phyloP scores from a whole-genome alignment of 2,888 invertebrate species.

The Eupelmus urozonus region DNA sequence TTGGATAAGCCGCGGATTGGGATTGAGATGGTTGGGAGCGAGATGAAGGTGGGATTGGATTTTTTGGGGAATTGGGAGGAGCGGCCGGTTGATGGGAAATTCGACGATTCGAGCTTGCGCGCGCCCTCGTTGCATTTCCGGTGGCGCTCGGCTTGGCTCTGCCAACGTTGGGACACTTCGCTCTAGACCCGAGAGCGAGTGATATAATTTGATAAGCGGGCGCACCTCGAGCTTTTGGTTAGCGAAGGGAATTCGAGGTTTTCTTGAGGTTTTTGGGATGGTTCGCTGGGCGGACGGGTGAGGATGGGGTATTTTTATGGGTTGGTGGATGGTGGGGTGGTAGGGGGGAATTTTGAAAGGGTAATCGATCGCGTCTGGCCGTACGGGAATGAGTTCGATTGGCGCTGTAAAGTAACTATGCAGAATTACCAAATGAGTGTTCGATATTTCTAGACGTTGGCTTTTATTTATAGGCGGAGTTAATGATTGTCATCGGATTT shows the following conservation, averaged over 20 bases:
- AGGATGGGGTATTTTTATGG: too few species aligned
- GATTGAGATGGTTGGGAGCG: too few species aligned
- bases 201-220: slow-evolving; percentile 52
- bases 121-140: slow-evolving; percentile 57
- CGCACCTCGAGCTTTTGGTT: slow-evolving; percentile 22
- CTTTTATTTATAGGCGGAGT: slow-evolving; percentile 15
- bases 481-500: not conserved
- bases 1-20: too few species aligned
- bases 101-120: slow-evolving; percentile 50
- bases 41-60: not conserved
- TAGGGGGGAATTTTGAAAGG: slow-evolving; percentile 32
- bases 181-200: not conserved
- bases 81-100: not conserved
- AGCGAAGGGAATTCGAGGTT: too few species aligned
- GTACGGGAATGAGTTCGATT: slow-evolving; percentile 29
- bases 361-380: slow-evolving; percentile 34
- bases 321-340: too few species aligned
- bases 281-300: too few species aligned
- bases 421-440: slow-evolving; percentile 42
- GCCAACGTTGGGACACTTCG: slow-evolving; percentile 31
- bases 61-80: too few species aligned
- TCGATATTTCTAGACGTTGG: slow-evolving; percentile 28
- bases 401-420: slow-evolving; percentile 46
- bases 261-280: too few species aligned
- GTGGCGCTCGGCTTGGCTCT: slow-evolving; percentile 49